phyloP scores from a whole-genome alignment of 2,113 vertebrate species.

The Alouatta palliata region DNA sequence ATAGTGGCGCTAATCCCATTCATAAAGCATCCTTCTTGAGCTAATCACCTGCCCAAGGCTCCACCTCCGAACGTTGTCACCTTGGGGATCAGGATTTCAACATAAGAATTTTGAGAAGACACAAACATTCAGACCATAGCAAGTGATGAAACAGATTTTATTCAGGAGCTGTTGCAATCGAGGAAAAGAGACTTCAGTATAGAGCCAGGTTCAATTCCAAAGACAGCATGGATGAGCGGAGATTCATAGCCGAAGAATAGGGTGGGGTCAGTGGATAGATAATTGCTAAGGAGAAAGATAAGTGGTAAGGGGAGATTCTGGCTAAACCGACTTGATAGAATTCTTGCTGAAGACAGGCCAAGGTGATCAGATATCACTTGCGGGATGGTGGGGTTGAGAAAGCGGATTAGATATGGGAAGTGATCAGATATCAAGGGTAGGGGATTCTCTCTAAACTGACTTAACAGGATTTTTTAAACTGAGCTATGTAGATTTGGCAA shows the following conservation, averaged over 20 bases:
- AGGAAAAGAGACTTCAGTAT: not conserved
- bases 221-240: not conserved
- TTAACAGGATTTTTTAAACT: not conserved
- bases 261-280: too few relatives aligned
- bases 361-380: not conserved
- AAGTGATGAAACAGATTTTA: not conserved
- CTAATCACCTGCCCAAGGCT: not conserved
- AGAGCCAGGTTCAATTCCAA: not conserved
- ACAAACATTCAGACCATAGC: not conserved
- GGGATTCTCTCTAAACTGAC: not conserved
- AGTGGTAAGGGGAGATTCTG: not conserved
- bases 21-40: not conserved
- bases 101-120: not conserved
- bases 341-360: not conserved
- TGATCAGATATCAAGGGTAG: not conserved
- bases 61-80: not conserved
- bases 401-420: not conserved
- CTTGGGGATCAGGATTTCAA: not conserved
- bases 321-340: not conserved
- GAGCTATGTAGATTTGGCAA: not conserved
- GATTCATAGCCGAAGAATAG: not conserved
- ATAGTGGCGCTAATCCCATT: not conserved
- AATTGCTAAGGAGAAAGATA: not conserved
- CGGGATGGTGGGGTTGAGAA: not conserved
- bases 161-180: not conserved